These are phyloP conservation scores for Vanessa atalanta DNA, from an alignment of 1,140 invertebrate species.

Conservation along the genomic window DNA sequence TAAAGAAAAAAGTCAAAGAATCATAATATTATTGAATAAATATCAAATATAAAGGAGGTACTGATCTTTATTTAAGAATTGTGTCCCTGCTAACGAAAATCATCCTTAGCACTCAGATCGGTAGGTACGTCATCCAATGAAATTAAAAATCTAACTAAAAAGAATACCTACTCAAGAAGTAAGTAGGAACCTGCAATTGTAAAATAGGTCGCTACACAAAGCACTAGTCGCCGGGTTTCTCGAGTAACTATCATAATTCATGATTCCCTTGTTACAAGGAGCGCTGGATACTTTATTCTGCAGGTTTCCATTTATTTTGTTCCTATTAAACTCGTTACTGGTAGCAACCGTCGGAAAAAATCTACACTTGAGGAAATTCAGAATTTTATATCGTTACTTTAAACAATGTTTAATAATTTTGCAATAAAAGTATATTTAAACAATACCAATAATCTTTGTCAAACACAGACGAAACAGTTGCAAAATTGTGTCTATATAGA, in stretches of 20 bases:
- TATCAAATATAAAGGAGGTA: too few species aligned
- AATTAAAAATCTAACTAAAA: constrained; percentile 29
- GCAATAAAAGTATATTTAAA: not conserved
- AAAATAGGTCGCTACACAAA: constrained; percentile 42
- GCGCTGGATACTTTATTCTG: constrained; percentile 38
- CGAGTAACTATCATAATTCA: constrained; percentile 45
- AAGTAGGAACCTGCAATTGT: constrained; percentile 31
- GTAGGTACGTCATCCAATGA: constrained; percentile 6
- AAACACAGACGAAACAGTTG: too few species aligned
- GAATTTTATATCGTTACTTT: not conserved
- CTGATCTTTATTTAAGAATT: too few species aligned
- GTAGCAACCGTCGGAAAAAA: constrained; percentile 24
- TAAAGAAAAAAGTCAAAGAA: not conserved
- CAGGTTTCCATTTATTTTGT: constrained; percentile 43
- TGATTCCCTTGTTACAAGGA: constrained; percentile 41
- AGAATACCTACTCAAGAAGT: constrained; percentile 26
- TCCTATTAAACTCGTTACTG: constrained; percentile 43
- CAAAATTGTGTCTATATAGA: too few species aligned
- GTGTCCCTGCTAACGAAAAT: not conserved
- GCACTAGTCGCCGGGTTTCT: constrained; percentile 37
- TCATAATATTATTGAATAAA: not conserved
- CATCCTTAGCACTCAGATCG: not conserved
- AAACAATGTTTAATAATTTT: not conserved
- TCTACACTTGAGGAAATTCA: constrained; percentile 22
- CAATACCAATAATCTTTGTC: not conserved